Base-by-base conservation (phyloP, 2,888 invertebrate genomes). In the Lysandra bellargus region DNA sequence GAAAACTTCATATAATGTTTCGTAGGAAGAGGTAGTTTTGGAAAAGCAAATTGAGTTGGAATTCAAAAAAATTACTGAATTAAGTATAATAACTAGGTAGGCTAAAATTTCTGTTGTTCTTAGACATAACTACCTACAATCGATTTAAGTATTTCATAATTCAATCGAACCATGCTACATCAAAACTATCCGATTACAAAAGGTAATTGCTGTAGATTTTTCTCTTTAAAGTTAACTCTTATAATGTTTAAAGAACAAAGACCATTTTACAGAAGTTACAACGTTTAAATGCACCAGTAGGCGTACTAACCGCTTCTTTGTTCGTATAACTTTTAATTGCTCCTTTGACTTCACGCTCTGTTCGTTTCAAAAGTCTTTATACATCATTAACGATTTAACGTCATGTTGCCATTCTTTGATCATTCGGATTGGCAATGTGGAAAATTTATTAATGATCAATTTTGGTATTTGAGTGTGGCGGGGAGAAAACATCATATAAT, bases 291-390 rank as follows among this genome's bases (percentile, higher is more conserved):
- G 86, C 83, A 85, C 85, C 85, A 86, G 87, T 82, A 85, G 88
- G 88, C 90, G 86, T 83, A 85, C 87, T 87, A 86, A 90, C 83
- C 81, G 80, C 81, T 83, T 79, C 90, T 90, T 91, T 89, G 89
- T 79, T 82, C 85, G 86, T 84, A 86, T 85, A 90, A 91, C 87
- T 91, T 92, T 90, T 91, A 91, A 92, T 92, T 91, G 91, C 85
- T 82, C 83, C 82, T 91, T 91, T 91, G 90, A 89, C 82, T 85
- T 88, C 79, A 87, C 86, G 90, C 86, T 84, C 83, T 85, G 85
- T 75, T 83, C 83, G 80, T 79, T 83, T 78, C 75, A 64, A 77
- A 57, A 53, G 76, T 77, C 75, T 79, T 73, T 49, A 72, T 40
- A 72, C 69, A 78, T 79, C 79, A 74, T 80, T 82, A 80, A 77